Conservation (phyloP, 2,113 vertebrate species). For the Eclectus roratus region DNA sequence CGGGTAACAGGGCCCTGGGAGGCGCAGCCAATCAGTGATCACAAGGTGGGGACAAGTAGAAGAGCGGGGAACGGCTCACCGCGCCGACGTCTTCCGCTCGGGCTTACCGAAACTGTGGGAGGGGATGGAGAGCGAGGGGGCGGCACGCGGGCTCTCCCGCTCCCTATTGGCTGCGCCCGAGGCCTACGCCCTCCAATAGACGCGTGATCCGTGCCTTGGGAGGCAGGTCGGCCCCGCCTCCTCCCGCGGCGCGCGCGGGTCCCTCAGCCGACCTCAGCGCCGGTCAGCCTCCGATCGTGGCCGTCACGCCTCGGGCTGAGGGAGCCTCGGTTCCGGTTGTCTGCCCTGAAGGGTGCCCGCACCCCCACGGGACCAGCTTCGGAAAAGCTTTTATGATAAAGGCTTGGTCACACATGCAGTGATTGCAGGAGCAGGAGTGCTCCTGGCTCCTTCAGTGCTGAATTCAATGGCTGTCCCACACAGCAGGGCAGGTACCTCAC, state of each 20-base stretch:
- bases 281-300: no score
- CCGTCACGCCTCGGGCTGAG: fast-evolving
- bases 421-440: neutral
- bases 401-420: no score
- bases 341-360: neutral
- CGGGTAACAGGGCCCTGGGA: no score
- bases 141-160: neutral
- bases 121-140: no score
- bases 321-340: no score
- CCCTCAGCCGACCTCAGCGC: fast-evolving
- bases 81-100: fast-evolving
- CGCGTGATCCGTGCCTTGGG: neutral
- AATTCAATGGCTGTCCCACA: fast-evolving
- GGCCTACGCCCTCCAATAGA: neutral
- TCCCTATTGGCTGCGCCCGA: neutral
- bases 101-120: fast-evolving
- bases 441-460: neutral
- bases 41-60: fast-evolving
- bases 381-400: fast-evolving
- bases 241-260: fast-evolving
- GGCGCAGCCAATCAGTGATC: neutral
- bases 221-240: fast-evolving
- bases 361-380: neutral
- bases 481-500: neutral
- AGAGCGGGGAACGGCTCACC: fast-evolving